Evolutionary conservation across 2,797 vertebrate species (phyloP).

Genomic region (Thalassophryne amazonica): DNA sequence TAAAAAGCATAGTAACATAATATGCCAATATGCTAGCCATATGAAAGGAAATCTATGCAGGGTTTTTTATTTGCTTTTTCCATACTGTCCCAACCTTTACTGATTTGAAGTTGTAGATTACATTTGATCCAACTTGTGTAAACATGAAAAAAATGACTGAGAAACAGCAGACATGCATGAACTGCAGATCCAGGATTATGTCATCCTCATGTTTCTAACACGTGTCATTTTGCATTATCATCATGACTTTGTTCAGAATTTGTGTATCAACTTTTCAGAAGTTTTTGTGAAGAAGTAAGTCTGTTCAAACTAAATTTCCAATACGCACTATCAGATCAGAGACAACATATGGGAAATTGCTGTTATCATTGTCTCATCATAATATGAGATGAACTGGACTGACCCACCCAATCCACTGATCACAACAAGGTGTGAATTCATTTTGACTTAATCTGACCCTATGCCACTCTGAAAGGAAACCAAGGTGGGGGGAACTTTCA

Average conservation of each 20-base stretch:
- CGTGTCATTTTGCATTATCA: background rate
- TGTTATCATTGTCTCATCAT: conserved; percentile 46
- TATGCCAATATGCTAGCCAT: no score
- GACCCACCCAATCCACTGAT: conserved; percentile 70
- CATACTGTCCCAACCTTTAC: no score
- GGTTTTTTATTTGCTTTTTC: no score
- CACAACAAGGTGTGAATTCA: conserved; percentile 74
- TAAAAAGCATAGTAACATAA: no score
- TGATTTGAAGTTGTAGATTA: background rate
- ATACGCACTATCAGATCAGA: conserved; percentile 16
- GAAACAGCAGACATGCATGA: conserved; percentile 17
- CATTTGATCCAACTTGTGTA: conserved; percentile 6
- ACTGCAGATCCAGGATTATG: background rate
- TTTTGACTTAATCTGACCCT: conserved; percentile 76
- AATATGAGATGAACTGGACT: conserved; percentile 49
- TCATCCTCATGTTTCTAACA: background rate
- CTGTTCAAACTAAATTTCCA: no score
- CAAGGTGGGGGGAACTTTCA: conserved; percentile 71
- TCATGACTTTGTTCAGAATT: no score
- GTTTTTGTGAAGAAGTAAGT: no score
- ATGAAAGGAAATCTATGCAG: no score
- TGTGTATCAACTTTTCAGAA: no score
- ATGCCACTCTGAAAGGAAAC: conserved; percentile 71
- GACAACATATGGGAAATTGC: conserved; percentile 33
- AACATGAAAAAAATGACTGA: background rate